Evolutionary conservation across 2,797 vertebrate species (phyloP), one percentile per base, ranked within the genome.

Genomic region (Coregonus suidteri): DNA sequence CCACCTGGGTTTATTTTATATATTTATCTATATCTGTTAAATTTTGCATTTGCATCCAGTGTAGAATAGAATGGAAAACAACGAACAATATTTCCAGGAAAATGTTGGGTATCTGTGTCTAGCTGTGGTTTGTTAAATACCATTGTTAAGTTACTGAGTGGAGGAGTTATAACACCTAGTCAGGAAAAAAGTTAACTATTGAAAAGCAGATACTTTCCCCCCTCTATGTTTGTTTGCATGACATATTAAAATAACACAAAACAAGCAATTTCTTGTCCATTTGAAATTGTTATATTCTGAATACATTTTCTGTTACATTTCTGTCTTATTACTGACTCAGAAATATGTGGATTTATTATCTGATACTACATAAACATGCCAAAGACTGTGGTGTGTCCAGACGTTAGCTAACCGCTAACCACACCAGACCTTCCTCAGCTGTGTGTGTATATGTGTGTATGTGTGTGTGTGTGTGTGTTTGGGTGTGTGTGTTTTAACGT

Each of bases 331-430:
- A 16, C 53, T 54, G 13, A 25, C 25, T 25, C 25, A 25, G 25
- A 54, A 54, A 15, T 16, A 54, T 3, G 53, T 54, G 51, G 15
- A 59, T 59, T n/a, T 34, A 34, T 18, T 20, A 47, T 68, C 34
- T 68, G 34, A 51, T 75, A 51, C n/a, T 25, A 47, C 25, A 37
- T 62, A 75, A 71, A 59, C 35, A 71, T 59, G 54, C 11, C 64
- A 30, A 15, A 65, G 41, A 30, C 11, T 18, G 71, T 56, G 6
- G 13, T 20, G 41, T 78, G 41, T 74, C 72, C 66, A 54, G 67
- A 71, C 47, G 67, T 77, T 6, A 77, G 13, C 25, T 59, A 68
- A 77, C 47, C 56, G 37, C 71, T 66, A 67, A 78, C 75, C 67
- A 47, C 73, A 54, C n/a, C 73, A 77, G 68, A 52, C 76, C 75